A percentile compares a stretch with the other conserved stretches of the same genome.
Conservation (phyloP, 2,113 vertebrate species). For the Eurypyga helias region DNA sequence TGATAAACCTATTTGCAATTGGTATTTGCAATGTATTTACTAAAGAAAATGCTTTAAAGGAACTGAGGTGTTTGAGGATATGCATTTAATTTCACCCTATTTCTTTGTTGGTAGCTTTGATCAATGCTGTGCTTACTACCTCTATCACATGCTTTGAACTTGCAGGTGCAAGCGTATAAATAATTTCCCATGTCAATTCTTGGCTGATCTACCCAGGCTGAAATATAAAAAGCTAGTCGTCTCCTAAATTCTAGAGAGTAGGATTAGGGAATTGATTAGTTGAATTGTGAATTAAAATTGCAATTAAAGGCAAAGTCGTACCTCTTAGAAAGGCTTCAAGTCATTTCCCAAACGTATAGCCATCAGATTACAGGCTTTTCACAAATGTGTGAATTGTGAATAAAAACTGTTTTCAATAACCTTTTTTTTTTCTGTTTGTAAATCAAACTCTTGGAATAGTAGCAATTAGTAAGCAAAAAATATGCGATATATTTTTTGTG, state of each 20-base stretch:
- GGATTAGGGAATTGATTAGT: slow-evolving; percentile 51
- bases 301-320: slow-evolving; percentile 6
- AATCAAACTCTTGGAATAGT: not conserved
- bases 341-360: not conserved
- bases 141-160: slow-evolving; percentile 36
- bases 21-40: not conserved
- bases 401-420: not conserved
- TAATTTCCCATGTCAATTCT: slow-evolving; percentile 31
- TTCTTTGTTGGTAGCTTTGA: slow-evolving; percentile 22
- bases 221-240: slow-evolving; percentile 24
- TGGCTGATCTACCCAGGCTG: not conserved
- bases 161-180: not conserved
- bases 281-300: slow-evolving; percentile 56
- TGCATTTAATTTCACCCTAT: not conserved
- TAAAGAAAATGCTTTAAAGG: not conserved
- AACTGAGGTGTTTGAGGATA: not conserved
- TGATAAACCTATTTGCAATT: not conserved
- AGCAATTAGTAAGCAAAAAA: not conserved
- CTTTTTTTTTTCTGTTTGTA: not conserved
- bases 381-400: not conserved
- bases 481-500: not conserved
- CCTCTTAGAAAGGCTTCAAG: not conserved
- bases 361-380: not conserved
- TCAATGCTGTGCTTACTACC: not conserved
- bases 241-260: slow-evolving; percentile 1